Evolutionary conservation across 2,888 invertebrate genomes (phyloP).

Genomic region (Neoitamus cyanurus): DNA sequence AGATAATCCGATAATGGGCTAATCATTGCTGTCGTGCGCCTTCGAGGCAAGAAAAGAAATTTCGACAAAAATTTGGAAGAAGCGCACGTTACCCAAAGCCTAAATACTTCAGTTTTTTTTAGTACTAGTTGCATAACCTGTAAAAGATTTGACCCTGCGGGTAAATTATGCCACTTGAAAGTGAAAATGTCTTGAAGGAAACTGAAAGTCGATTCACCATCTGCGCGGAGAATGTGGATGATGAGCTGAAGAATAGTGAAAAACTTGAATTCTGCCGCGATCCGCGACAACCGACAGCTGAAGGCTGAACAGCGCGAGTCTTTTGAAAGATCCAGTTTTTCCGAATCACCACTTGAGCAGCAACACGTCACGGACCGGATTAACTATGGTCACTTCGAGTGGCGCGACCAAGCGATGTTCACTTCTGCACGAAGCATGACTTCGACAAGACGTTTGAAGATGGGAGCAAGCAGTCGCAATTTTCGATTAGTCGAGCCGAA

Average conservation of each 20-base stretch:
- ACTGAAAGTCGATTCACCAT: constrained; percentile 21
- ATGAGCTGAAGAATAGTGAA: neutral
- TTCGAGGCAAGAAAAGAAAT: neutral
- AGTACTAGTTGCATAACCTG: neutral
- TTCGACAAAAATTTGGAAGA: neutral
- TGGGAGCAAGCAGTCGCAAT: neutral
- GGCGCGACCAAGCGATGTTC: neutral
- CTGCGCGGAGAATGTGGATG: constrained; percentile 22
- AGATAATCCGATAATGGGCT: neutral
- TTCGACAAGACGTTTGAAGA: neutral
- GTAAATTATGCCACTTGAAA: constrained; percentile 28
- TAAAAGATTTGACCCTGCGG: neutral
- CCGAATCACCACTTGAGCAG: neutral
- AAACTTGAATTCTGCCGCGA: constrained; percentile 26
- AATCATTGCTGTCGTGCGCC: neutral
- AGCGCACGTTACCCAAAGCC: neutral
- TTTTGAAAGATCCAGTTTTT: constrained; percentile 4
- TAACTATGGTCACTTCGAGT: neutral
- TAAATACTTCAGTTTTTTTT: neutral
- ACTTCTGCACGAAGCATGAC: neutral
- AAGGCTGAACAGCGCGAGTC: neutral
- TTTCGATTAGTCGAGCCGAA: neutral
- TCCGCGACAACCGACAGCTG: constrained; percentile 10
- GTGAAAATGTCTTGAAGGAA: constrained; percentile 33
- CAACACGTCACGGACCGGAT: neutral